Percentiles rank a stretch among this genome's conserved stretches.
These are phyloP conservation scores for Ecliptopera silaceata DNA, from an alignment of 2,888 invertebrate species.

Conservation along the genomic window DNA sequence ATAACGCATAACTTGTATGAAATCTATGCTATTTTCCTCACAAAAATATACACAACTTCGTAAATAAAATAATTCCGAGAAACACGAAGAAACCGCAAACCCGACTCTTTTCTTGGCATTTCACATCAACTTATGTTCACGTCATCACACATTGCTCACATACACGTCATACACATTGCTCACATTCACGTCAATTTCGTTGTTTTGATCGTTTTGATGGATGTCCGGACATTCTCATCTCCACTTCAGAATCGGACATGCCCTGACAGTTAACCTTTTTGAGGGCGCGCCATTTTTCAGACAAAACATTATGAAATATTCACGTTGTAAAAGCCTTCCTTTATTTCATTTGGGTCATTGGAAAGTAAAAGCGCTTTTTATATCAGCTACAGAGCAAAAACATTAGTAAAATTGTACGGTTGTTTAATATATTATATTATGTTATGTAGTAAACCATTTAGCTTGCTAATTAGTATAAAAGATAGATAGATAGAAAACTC, in stretches of 20 bases:
- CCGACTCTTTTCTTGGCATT: constrained; percentile 15
- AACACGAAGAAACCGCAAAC: neutral
- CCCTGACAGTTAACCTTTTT: constrained; percentile 1
- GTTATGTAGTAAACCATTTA: too few relatives aligned
- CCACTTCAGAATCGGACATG: constrained; percentile 2
- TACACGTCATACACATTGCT: constrained; percentile 6
- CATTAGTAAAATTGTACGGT: too few relatives aligned
- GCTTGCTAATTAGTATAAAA: too few relatives aligned
- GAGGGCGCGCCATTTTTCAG: neutral
- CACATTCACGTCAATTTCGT: neutral
- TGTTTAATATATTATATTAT: too few relatives aligned
- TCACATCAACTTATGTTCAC: constrained; percentile 5
- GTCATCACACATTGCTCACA: constrained; percentile 2
- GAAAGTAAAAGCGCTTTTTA: too few relatives aligned
- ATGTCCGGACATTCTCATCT: constrained; percentile 6
- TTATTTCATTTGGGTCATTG: too few relatives aligned
- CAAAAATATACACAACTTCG: too few relatives aligned
- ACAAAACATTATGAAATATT: constrained; percentile 2
- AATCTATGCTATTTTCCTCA: too few relatives aligned
- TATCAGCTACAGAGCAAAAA: too few relatives aligned
- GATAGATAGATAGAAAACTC: too few relatives aligned
- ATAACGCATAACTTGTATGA: too few relatives aligned
- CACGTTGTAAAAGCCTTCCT: neutral
- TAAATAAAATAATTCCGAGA: constrained; percentile 6
- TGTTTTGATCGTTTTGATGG: constrained; percentile 8